Evolutionary conservation across 2,797 vertebrate genomes (phyloP).

Genomic region (Manis pentadactyla): DNA sequence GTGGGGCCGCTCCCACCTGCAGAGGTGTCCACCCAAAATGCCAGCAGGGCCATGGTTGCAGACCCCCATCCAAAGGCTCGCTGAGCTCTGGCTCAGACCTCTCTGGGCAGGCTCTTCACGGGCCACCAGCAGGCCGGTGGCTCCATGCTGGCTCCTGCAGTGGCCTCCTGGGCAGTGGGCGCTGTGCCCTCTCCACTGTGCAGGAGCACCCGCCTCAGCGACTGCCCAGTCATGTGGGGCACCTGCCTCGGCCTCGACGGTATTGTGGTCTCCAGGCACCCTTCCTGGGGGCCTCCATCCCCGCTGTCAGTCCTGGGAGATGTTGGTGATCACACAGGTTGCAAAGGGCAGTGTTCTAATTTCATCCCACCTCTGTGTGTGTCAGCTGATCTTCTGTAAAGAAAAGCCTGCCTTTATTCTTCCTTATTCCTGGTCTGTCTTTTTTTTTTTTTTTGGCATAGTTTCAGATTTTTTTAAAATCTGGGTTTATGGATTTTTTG

Average conservation of each 20-base stretch:
- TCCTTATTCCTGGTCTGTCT: not conserved
- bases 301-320: accelerated
- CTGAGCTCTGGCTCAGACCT: not conserved
- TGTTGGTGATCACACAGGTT: accelerated
- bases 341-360: accelerated
- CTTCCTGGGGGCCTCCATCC: not conserved
- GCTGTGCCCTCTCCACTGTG: accelerated
- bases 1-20: not conserved
- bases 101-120: no score
- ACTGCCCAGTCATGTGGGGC: not conserved
- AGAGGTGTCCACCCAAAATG: not conserved
- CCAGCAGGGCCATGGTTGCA: accelerated
- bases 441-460: not conserved
- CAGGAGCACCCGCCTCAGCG: not conserved
- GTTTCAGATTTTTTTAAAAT: not conserved
- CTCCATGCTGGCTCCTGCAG: accelerated
- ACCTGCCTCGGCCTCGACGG: not conserved
- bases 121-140: no score
- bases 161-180: not conserved
- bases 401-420: not conserved
- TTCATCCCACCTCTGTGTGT: accelerated
- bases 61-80: not conserved
- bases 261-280: not conserved
- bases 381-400: accelerated
- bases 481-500: not conserved